Conservation (phyloP, 1,140 invertebrate genomes). For the Tetranychus cinnabarinus region DNA sequence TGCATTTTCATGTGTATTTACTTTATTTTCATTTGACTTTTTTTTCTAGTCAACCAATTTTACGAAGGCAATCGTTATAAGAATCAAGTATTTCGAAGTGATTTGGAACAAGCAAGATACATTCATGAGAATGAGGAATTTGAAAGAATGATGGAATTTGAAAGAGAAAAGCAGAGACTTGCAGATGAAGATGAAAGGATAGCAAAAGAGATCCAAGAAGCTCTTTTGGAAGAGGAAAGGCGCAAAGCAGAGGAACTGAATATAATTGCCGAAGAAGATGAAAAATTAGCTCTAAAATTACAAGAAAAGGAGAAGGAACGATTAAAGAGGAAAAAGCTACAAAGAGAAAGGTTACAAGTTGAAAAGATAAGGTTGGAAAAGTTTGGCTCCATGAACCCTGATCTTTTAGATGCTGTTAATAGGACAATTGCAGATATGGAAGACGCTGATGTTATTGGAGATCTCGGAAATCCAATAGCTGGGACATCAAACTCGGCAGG, state of each 20-base stretch:
- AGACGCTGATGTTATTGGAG: neutral
- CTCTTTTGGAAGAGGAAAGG: constrained; percentile 13
- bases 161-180: constrained; percentile 35
- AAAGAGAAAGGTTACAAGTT: constrained; percentile 14
- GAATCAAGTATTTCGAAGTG: constrained; percentile 64
- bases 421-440: neutral
- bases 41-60: constrained; percentile 39
- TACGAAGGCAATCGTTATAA: constrained; percentile 60
- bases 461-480: neutral
- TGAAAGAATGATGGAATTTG: constrained; percentile 34
- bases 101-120: constrained; percentile 53
- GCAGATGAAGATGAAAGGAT: constrained; percentile 38
- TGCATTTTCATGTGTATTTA: constrained; percentile 9
- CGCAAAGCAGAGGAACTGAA: constrained; percentile 10
- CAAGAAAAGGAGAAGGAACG: constrained; percentile 22
- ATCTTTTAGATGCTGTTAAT: neutral
- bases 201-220: constrained; percentile 19
- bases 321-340: constrained; percentile 18
- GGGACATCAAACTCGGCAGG: neutral
- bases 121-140: constrained; percentile 53
- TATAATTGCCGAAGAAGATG: constrained; percentile 16
- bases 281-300: constrained; percentile 14
- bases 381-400: neutral
- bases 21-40: neutral
- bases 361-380: constrained; percentile 14